Evolutionary conservation across 2,113 vertebrate species (phyloP), one percentile per base, ranked within the genome.

Genomic region (Chaenogobius annularis): DNA sequence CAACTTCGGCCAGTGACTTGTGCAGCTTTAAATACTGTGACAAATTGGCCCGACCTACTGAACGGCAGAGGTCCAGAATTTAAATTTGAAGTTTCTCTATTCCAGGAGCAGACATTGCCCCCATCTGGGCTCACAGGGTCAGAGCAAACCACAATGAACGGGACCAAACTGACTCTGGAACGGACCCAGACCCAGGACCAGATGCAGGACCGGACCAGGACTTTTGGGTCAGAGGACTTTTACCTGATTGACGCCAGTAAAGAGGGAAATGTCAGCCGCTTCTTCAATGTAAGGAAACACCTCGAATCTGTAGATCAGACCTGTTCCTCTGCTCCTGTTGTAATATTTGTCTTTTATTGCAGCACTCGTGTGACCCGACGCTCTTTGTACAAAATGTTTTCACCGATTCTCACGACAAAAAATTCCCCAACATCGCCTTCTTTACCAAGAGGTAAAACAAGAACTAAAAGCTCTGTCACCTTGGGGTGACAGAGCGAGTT

Each of bases 321-420:
- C 37, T 40, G 6, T 5, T 40, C 37, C 37, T 40, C 37, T 40
- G 37, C 37, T 40, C 37, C 37, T 40, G 37, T 40, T 46, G 44
- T 46, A 46, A 12, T 46, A 12, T 46, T 10, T 46, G 44, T 46
- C 1, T 46, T 47, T 7, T 52, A 31, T 73, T 35, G 88, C 94
- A 99, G 97, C 96, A 97, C 89, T 98, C 96, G 86, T 98, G 95
- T 79, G 93, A 87, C 61, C 96, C 97, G 0, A 98, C 98, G 91
- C 94, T 99, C 26, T 96, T 95, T 81, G 87, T 95, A 31, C 97
- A 98, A 89, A 96, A 94, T 1, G 94, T 99, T 66, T 99, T 98
- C 93, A 94, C 95, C 13, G 97, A 98, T 90, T 96, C 94, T 22
- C 97, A 97, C 55, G 92, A 96, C 87, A 94, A 90, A 43, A 92